Base-by-base conservation (phyloP, 2,888 invertebrate species). In the Pammene fasciana region DNA sequence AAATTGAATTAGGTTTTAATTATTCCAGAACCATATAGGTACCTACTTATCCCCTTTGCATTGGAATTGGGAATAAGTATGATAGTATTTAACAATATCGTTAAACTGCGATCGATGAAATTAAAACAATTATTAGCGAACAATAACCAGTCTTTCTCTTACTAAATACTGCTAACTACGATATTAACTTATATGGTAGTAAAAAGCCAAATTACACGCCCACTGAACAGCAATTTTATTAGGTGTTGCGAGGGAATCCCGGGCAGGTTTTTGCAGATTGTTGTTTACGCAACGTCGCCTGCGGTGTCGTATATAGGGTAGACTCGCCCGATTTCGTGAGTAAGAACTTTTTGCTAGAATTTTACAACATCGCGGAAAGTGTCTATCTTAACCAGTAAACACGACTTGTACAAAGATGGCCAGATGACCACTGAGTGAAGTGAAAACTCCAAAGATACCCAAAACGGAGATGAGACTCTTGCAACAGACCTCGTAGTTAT, bases 131-230 rank as follows among this genome's bases (percentile, higher is more conserved):
- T n/a, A 52, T 16, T 46, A 43, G 10, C 34, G 4, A 43, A 16
- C 50, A 8, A 52, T 26, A n/a, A 11, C 52, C n/a, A 26, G 6
- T 50, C 14, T 16, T 9, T 1, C 26, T 14, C 43, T 41, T 64
- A 41, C 38, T 14, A 52, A 64, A n/a, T 57, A 18, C 26, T 59
- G 57, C 43, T 57, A 45, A 45, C 45, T 34, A 36, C 34, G 14
- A 34, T 26, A 59, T 34, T n/a, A 45, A 54, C 64, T 52, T 14
- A 18, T 18, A 36, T 68, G 48, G n/a, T 34, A 41, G 62, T 43
- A 43, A 57, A 45, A 62, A 56, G 50, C 26, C 43, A 18, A 66
- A 56, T 70, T 50, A 56, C 41, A 66, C 66, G 70, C 55, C 38
- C 14, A 18, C 43, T 41, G 56, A 56, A 55, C 61, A 56, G 41